Evolutionary conservation across 2,888 invertebrate species (phyloP).

Genomic region (Ophioninae sp.): DNA sequence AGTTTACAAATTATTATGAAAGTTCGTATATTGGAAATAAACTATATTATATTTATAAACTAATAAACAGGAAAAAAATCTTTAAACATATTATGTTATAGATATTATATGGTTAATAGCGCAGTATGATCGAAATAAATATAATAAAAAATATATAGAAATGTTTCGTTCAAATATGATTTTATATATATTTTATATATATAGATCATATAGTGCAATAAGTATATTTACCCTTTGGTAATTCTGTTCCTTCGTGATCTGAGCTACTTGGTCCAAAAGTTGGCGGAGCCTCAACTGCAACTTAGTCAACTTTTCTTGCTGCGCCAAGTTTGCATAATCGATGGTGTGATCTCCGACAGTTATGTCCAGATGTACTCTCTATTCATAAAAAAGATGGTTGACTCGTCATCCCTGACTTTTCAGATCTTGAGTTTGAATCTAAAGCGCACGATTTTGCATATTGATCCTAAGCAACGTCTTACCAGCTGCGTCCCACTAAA

Average conservation of each 20-base stretch:
- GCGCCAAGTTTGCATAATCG: slow-evolving; percentile 98
- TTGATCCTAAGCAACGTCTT: slow-evolving; percentile 75
- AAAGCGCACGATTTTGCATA: background rate
- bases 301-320: slow-evolving; percentile 98
- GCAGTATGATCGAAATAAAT: too few relatives aligned
- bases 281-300: slow-evolving; percentile 97
- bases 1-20: too few relatives aligned
- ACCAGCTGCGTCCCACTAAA: slow-evolving; percentile 97
- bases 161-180: too few relatives aligned
- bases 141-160: too few relatives aligned
- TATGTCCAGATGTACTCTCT: slow-evolving; percentile 97
- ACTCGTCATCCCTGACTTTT: background rate
- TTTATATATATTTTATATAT: too few relatives aligned
- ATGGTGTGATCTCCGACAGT: slow-evolving; percentile 99
- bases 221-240: slow-evolving; percentile 91
- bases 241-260: slow-evolving; percentile 99
- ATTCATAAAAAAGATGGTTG: slow-evolving; percentile 68
- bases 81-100: too few relatives aligned
- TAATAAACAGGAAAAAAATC: too few relatives aligned
- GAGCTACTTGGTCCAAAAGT: slow-evolving; percentile 97
- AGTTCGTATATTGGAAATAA: too few relatives aligned
- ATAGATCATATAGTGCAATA: background rate
- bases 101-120: too few relatives aligned
- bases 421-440: background rate
- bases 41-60: too few relatives aligned